Conservation (phyloP, 2,888 invertebrate species). For the Drosophila multiciliata region DNA sequence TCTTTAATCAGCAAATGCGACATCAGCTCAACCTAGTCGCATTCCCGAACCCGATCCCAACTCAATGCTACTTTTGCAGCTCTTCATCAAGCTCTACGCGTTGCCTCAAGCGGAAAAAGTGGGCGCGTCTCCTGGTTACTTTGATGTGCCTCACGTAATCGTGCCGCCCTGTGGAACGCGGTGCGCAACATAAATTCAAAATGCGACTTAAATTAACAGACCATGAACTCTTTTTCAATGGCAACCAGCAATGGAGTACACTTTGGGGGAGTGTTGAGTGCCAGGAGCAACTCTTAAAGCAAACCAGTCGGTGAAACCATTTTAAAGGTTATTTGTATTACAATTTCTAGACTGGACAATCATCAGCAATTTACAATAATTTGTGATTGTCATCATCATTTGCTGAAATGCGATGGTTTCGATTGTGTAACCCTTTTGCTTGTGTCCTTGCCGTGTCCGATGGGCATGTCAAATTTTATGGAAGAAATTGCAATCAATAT, state of each 20-base stretch:
- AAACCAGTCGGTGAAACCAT: background rate
- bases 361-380: background rate
- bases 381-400: background rate
- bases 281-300: background rate
- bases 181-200: constrained; percentile 50
- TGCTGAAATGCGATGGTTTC: constrained; percentile 1
- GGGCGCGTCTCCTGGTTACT: constrained; percentile 65
- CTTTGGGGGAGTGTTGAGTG: constrained; percentile 9
- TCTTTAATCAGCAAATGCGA: constrained; percentile 74
- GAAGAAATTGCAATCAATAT: constrained; percentile 76
- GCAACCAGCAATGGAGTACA: constrained; percentile 1
- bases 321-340: background rate
- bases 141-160: constrained; percentile 75
- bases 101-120: constrained; percentile 59
- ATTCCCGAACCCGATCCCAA: background rate
- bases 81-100: constrained; percentile 51
- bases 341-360: background rate
- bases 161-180: constrained; percentile 28
- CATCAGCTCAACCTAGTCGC: constrained; percentile 38
- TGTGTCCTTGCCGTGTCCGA: constrained; percentile 34
- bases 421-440: constrained; percentile 9
- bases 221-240: constrained; percentile 53
- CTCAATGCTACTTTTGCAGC: constrained; percentile 11
- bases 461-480: constrained; percentile 53
- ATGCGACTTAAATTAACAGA: constrained; percentile 53